Base-by-base conservation (phyloP, 1,140 invertebrate species). In the Harlomillsia oculata region DNA sequence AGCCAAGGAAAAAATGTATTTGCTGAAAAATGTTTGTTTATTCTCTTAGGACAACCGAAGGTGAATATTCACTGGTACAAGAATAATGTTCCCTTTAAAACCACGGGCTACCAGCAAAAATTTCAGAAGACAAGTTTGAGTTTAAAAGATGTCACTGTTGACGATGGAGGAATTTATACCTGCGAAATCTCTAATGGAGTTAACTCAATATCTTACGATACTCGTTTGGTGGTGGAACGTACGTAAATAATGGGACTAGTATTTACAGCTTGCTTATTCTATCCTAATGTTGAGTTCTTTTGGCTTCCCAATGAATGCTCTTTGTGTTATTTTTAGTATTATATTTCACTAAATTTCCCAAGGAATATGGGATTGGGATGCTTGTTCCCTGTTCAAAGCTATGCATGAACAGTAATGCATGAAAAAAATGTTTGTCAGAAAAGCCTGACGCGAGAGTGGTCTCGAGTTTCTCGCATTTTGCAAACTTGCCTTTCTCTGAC, bases 31-130 rank as follows among this genome's bases (percentile, higher is more conserved):
- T 45, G 18, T 4, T 32, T 44, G 26, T 43, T 23, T 30, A 13
- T 36, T 37, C 54, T 45, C 28, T 49, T 26, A 76, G 82, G 85
- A n/a, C 82, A 83, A 67, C 84, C 85, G 0, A 76, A 74, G 20
- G 84, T 86, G 1, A 85, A 81, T 54, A 82, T 88, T 55, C 83
- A 81, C 1, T 90, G 87, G 87, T 75, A 77, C 14, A 87, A 85
- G 68, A 80, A 89, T 69, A 80, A 79, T 14, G 74, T 76, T 21
- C 86, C 87, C 25, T 84, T 86, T 67, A 85, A 87, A 66, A 82
- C 81, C 69, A 80, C 80, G 60, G 83, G 81, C 18, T 85, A 80
- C 72, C 85, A 84, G 21, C 78, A 81, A 59, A 93, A 91, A 70
- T 72, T 81, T 60, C 91, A 13, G 9, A 50, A 44, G 5, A 59